Conservation (phyloP, 2,797 vertebrate genomes). For the Luscinia luscinia region DNA sequence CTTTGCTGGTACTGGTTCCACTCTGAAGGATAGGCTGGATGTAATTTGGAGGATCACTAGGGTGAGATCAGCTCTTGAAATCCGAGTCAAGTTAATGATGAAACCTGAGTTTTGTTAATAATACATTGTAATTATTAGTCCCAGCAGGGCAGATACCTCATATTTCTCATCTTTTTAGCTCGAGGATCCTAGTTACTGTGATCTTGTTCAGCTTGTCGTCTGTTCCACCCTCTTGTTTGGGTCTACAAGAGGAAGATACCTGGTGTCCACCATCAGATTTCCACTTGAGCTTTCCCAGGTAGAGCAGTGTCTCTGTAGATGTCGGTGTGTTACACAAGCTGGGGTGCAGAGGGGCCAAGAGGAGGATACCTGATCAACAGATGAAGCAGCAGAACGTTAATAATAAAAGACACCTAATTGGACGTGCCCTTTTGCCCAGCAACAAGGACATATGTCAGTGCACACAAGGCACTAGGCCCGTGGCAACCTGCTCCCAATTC, state of each 20-base stretch:
- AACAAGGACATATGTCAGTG: neutral
- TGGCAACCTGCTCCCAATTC: constrained; percentile 15
- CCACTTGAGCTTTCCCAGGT: neutral
- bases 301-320: neutral
- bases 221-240: neutral
- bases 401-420: constrained; percentile 54
- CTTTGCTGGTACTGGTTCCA: neutral
- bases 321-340: accelerated
- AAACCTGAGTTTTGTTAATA: constrained; percentile 70
- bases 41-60: constrained; percentile 27
- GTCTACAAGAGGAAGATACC: neutral
- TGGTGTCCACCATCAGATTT: neutral
- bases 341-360: neutral
- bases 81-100: constrained; percentile 17
- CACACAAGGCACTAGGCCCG: neutral
- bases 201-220: neutral
- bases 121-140: constrained; percentile 48
- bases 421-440: constrained; percentile 49
- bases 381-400: constrained; percentile 41
- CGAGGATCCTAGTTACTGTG: neutral
- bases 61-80: constrained; percentile 53
- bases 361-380: constrained; percentile 22
- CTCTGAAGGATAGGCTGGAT: neutral
- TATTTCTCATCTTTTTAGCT: constrained; percentile 54
- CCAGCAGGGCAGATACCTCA: neutral